Evolutionary conservation across 1,140 invertebrate genomes (phyloP).

Genomic region (Drosophila ironensis): DNA sequence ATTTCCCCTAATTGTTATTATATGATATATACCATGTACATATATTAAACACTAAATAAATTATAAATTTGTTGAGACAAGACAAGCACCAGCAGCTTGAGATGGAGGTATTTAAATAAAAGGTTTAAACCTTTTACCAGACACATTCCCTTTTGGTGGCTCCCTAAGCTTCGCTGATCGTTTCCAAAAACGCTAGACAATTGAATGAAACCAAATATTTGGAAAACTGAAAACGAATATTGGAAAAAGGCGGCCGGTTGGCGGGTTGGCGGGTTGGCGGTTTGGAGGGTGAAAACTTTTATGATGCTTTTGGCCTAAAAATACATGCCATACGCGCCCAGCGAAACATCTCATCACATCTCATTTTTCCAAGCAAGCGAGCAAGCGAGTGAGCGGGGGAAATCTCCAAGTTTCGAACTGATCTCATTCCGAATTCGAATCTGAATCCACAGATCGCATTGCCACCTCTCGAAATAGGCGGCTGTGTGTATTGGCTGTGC

Average conservation of each 20-base stretch:
- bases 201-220: background rate
- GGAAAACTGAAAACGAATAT: background rate
- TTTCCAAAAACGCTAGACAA: background rate
- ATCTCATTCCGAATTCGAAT: background rate
- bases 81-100: too few species aligned
- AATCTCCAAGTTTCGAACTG: background rate
- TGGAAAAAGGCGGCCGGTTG: background rate
- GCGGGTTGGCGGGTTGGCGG: background rate
- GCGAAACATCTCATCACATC: background rate
- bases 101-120: too few species aligned
- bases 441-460: conserved; percentile 2
- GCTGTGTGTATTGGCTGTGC: background rate
- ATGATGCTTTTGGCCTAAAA: conserved; percentile 36
- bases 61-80: too few species aligned
- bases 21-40: too few species aligned
- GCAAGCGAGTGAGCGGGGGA: too few species aligned
- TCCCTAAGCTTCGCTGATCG: background rate
- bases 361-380: background rate
- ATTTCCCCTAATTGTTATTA: too few species aligned
- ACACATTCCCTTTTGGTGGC: too few species aligned
- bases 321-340: conserved; percentile 21
- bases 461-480: conserved; percentile 7
- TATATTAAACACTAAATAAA: too few species aligned
- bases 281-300: background rate
- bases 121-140: too few species aligned